Evolutionary conservation across 53 echinoderm and acorn worm genomes (phyloP).

Genomic region (Patiria pectinifera): DNA sequence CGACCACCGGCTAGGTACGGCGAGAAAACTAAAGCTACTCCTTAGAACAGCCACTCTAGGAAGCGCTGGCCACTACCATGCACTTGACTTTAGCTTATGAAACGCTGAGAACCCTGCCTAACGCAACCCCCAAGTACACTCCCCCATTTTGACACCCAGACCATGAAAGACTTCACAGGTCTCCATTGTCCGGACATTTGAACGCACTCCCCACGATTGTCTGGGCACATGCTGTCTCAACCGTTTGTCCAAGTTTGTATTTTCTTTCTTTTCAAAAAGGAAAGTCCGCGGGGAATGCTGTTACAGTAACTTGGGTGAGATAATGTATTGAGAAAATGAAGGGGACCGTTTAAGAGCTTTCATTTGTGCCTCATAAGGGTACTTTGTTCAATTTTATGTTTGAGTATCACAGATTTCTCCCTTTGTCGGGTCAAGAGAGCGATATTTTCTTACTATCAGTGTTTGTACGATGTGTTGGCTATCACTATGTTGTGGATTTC

Average conservation of each 20-base stretch:
- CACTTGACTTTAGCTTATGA: constrained; percentile 37
- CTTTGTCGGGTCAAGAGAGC: neutral
- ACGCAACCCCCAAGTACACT: neutral
- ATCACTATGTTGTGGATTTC: neutral
- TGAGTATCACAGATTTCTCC: constrained; percentile 28
- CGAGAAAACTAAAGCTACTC: neutral
- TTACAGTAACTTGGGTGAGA: constrained; percentile 32
- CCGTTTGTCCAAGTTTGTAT: constrained; percentile 6
- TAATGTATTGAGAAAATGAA: constrained; percentile 36
- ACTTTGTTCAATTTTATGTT: neutral
- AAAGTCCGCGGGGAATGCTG: constrained; percentile 34
- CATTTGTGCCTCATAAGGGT: constrained; percentile 2
- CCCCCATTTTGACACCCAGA: constrained; percentile 31
- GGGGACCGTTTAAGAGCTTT: constrained; percentile 23
- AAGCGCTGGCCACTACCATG: neutral
- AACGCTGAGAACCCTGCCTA: constrained; percentile 35
- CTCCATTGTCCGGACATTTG: constrained; percentile 6
- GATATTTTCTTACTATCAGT: neutral
- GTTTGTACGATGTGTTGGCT: neutral
- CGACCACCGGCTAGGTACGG: neutral
- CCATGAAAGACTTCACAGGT: constrained; percentile 31
- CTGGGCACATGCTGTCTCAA: constrained; percentile 27
- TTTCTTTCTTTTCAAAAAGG: constrained; percentile 7
- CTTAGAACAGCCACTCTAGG: neutral
- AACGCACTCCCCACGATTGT: constrained; percentile 27